Base-by-base conservation (phyloP, 2,113 vertebrate genomes). In the Platanista minor region DNA sequence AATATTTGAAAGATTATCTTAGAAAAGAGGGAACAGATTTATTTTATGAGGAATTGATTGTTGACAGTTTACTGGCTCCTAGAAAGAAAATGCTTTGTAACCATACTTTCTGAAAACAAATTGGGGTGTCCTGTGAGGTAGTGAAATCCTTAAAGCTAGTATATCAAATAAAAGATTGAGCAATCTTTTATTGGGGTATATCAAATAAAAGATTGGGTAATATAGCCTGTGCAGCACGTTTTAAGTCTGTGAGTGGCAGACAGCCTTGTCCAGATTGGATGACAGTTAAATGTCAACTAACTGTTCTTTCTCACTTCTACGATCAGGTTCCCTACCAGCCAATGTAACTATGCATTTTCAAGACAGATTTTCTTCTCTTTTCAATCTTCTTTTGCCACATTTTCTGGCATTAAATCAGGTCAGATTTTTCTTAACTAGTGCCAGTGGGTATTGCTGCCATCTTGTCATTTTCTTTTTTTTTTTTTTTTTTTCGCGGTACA, bases 1-100 rank as follows among this genome's bases (percentile, higher is more conserved):
- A 91, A 89, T 87, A 95, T 82, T 95, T 89, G 41, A 21, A 95
- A 87, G 41, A 33, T 96, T 91, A 49, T 87, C 52, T 61, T 96
- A 39, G 69, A 54, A 91, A 96, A 94, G 75, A 66, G 20, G 33
- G 18, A 71, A 72, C 54, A 74, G 62, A 41, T 82, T 95, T 91
- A 91, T 69, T 94, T 90, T 86, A 18, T 86, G 90, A 96, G 12
- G 74, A 67, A 67, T 89, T 21, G 72, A 3, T 49, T 92, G 7
- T 94, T 46, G 31, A 64, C 29, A 77, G 8, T 64, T 71, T 77
- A 90, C 39, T 89, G 52, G 12, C 29, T 83, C 43, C 64, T 95
- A 93, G 72, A 75, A 93, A 94, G 83, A 92, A 94, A 94, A 87
- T 18, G 21, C 3, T 72, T 95, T 77, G 41, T 93, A 64, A 80